Evolutionary conservation across 2,888 invertebrate genomes (phyloP), one percentile per base, ranked within the genome.

Genomic region (Ornithoptera priamus): DNA sequence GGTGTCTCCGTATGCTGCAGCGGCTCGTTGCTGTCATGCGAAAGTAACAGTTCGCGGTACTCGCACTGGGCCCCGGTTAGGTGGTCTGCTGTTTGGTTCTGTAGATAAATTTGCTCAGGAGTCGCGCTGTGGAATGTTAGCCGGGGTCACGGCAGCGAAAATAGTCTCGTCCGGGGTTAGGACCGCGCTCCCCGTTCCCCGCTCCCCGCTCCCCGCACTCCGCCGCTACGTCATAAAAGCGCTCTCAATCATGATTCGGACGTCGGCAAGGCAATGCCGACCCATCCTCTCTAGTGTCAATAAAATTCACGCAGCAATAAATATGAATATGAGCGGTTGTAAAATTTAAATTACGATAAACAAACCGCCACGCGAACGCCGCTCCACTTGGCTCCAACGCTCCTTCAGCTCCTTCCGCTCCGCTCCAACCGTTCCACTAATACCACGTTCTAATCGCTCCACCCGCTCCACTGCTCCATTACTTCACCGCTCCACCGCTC

Each of bases 291-390:
- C 81, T 81, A 83, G 83, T 83, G 80, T 84, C 84, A 83, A 86
- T 86, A 85, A 86, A 87, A 85, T 84, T 80, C 82, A 82, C 81
- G 79, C 80, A 81, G 78, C 78, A 84, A 82, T 88, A 88, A 88
- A 89, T 88, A 86, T 85, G 81, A 82, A 84, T 85, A 86, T 86
- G 85, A 85, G 85, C 85, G 81, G 85, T 84, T 85, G 86, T 89
- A 87, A 88, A 87, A 85, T 88, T 88, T 81, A 85, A 85, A 87
- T 87, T 83, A 85, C 82, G 83, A 83, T 85, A 86, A 87, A 88
- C 86, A 86, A 85, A 87, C 84, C 82, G 77, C 62, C 78, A 79
- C 77, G 78, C 78, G 75, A 74, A 30, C 30, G 30, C 30, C 0
- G 3, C 30, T 30, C 30, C 30, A 30, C 30, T 30, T 30, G 30